Evolutionary conservation across 1,140 invertebrate species (phyloP).

Genomic region (Zaprionus lachaisei): DNA sequence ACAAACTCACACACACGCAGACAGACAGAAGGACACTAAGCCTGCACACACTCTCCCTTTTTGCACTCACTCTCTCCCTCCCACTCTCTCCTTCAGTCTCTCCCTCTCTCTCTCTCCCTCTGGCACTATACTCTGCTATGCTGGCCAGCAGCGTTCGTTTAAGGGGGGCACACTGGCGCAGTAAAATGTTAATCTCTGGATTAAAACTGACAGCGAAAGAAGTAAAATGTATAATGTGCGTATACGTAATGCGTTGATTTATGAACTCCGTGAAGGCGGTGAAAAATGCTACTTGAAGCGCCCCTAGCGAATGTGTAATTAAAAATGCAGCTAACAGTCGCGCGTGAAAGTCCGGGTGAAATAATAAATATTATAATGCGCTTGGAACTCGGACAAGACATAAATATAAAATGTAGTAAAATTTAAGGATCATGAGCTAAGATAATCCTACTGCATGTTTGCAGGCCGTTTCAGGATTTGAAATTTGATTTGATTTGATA

Average conservation of each 20-base stretch:
- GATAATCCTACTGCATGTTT: too few species aligned
- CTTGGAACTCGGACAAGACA: not conserved
- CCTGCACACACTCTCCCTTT: constrained; percentile 4
- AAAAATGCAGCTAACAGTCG: constrained; percentile 4
- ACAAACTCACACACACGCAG: constrained; percentile 12
- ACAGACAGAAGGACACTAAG: constrained; percentile 40
- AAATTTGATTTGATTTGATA: too few species aligned
- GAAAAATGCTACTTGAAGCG: constrained; percentile 11
- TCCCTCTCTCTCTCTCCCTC: not conserved
- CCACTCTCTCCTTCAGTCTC: not conserved
- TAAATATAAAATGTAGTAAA: too few species aligned
- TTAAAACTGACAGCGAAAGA: constrained; percentile 66
- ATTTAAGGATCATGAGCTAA: too few species aligned
- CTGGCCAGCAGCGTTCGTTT: constrained; percentile 16
- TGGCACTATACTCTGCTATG: too few species aligned
- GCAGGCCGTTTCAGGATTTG: too few species aligned
- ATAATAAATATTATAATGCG: constrained; percentile 8
- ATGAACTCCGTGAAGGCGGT: constrained; percentile 40
- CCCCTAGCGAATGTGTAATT: not conserved
- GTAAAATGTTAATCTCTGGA: constrained; percentile 67
- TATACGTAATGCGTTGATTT: constrained; percentile 61
- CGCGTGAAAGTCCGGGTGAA: not conserved
- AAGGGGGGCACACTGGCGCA: not conserved
- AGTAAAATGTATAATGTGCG: constrained; percentile 31
- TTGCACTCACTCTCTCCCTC: not conserved